Base-by-base conservation (phyloP, 2,113 vertebrate species). In the Callopanchax toddi region DNA sequence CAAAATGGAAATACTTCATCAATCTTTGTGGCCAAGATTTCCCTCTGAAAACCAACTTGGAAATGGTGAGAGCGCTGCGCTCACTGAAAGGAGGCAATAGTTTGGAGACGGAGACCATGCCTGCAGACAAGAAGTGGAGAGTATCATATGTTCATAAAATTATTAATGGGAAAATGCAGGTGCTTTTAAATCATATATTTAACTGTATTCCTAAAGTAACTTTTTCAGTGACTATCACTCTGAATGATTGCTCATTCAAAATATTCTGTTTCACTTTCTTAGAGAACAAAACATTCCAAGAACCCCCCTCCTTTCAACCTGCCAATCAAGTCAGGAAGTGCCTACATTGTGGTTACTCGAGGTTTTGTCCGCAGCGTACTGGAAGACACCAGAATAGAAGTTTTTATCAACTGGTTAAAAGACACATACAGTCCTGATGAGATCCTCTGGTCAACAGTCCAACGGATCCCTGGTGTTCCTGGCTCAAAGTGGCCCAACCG, bases 1-100 rank as follows among this genome's bases (percentile, higher is more conserved):
- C 82, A 13, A 76, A 54, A 42, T 98, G 95, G 96, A 96, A 94
- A 60, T 98, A 98, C 70, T 86, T 98, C 71, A 92, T 98, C 55
- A 98, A 98, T 64, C 92, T 96, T 0, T 98, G 96, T 66, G 95
- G 96, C 1, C 92, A 94, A 91, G 96, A 98, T 83, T 97, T 98
- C 54, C 96, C 95, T 13, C 90, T 97, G 61, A 97, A 98, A 91
- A 98, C 95, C 57, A 98, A 97, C 71, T 75, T 93, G 70, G 95
- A 98, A 83, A 95, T 97, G 7, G 91, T 97, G 60, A 84, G 88
- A 65, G 90, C 82, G 21, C 84, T 98, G 67, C 92, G 88, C 73
- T 87, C 77, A 0, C 76, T 97, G 53, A 90, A 78, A 20, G 94
- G 94, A 0, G 80, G 82, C 68, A 98, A 97, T 84, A 98, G 89